A percentile compares a stretch with the other conserved stretches of the same genome.
phyloP scores from a whole-genome alignment of 2,888 invertebrate genomes.

The Dryobotodes eremita region DNA sequence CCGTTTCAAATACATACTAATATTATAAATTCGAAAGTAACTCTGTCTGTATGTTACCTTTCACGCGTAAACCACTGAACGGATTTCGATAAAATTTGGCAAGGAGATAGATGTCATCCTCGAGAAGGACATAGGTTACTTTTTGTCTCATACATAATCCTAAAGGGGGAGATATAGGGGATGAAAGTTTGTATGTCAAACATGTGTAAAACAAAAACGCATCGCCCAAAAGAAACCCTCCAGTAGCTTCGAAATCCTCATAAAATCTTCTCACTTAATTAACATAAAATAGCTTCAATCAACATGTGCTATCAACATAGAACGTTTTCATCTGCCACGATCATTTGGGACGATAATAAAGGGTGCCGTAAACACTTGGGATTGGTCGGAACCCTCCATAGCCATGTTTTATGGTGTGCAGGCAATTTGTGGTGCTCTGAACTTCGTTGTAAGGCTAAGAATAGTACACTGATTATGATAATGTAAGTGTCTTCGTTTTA shows the following conservation, averaged over 20 bases:
- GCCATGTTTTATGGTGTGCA: constrained; percentile 48
- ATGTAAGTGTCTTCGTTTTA: constrained; percentile 17
- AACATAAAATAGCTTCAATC: constrained; percentile 43
- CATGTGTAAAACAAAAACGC: neutral
- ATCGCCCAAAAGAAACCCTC: neutral
- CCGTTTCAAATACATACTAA: neutral
- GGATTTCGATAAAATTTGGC: no score
- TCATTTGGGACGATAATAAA: constrained; percentile 70
- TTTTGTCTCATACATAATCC: no score
- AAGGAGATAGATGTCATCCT: no score
- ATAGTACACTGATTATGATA: constrained; percentile 30
- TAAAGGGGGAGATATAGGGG: no score
- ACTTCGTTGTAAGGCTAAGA: constrained; percentile 13
- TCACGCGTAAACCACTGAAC: no score
- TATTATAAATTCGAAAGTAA: no score
- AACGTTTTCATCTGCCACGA: constrained; percentile 56
- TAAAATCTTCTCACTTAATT: constrained; percentile 44
- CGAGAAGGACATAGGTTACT: no score
- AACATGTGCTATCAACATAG: constrained; percentile 32
- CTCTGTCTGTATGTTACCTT: no score
- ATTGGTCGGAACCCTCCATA: constrained; percentile 66
- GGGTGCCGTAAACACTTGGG: constrained; percentile 70
- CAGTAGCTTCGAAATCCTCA: constrained; percentile 22
- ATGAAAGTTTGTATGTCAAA: no score
- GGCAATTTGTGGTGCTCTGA: constrained; percentile 46